Evolutionary conservation across 1,140 invertebrate species (phyloP), one percentile per base, ranked within the genome.

Genomic region (Agrilus planipennis): DNA sequence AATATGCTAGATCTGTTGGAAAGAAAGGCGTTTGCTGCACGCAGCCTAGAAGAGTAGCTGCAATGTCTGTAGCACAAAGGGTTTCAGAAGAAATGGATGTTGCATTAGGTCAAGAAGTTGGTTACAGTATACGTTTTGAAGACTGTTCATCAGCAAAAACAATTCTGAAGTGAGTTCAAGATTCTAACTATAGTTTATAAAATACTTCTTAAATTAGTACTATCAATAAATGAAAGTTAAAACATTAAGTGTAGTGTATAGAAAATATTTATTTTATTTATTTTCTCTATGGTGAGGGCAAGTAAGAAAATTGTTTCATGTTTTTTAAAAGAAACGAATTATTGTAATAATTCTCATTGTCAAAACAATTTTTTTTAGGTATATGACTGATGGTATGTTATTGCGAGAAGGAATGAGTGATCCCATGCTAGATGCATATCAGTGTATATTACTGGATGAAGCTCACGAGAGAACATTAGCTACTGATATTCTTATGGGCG

Each of bases 311-410:
- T n/a, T n/a, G n/a, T n/a, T n/a, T n/a, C n/a, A n/a, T n/a, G n/a
- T n/a, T n/a, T n/a, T n/a, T n/a, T n/a, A n/a, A n/a, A n/a, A n/a
- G n/a, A n/a, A n/a, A n/a, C n/a, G n/a, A n/a, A n/a, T n/a, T n/a
- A n/a, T n/a, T n/a, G n/a, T n/a, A n/a, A n/a, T n/a, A n/a, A n/a
- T n/a, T n/a, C n/a, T n/a, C n/a, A n/a, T n/a, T n/a, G n/a, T n/a
- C n/a, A n/a, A n/a, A n/a, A n/a, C n/a, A n/a, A n/a, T n/a, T n/a
- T n/a, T 31, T 31, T 37, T 25, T 57, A 81, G 78, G 58, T 98
- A 99, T 61, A 94, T 98, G 87, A 99, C 95, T 9, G 95, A 99
- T 61, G 96, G 96, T 91, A 99, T 99, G 95, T 77, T 99, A 58
- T 68, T 99, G 16, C 71, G 96, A 41, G 96, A 99, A 71, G 95